Percentiles rank a stretch among this genome's conserved stretches.
These are phyloP conservation scores for Melanostoma mellinum DNA, from an alignment of 2,888 invertebrate genomes.

Conservation along the genomic window DNA sequence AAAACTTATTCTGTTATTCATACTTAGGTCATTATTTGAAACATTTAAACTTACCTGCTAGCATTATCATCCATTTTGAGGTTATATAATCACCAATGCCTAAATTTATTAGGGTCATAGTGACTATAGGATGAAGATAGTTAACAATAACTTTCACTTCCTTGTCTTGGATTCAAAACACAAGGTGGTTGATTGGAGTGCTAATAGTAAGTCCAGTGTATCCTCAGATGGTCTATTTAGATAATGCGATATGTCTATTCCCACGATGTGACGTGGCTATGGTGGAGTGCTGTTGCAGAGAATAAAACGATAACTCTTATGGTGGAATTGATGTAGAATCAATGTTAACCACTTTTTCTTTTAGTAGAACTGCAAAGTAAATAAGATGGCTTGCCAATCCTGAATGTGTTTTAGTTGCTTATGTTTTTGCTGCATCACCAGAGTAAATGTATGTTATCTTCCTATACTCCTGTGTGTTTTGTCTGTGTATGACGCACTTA, in stretches of 20 bases:
- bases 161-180: background rate
- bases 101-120: slow-evolving; percentile 63
- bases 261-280: slow-evolving; percentile 7
- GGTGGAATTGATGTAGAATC: no score
- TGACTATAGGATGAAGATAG: slow-evolving; percentile 16
- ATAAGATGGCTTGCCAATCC: no score
- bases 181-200: background rate
- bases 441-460: no score
- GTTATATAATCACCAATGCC: slow-evolving; percentile 65
- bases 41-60: slow-evolving; percentile 78
- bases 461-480: no score
- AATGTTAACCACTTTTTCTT: no score
- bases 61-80: slow-evolving; percentile 77
- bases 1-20: background rate
- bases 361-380: no score
- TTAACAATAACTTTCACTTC: slow-evolving; percentile 26
- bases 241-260: slow-evolving; percentile 49
- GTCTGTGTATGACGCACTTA: no score
- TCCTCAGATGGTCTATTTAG: slow-evolving; percentile 39
- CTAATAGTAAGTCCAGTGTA: slow-evolving; percentile 17
- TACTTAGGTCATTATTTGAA: slow-evolving; percentile 13
- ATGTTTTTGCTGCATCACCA: no score
- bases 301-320: no score
- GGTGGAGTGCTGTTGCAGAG: background rate
- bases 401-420: no score